Base-by-base conservation (phyloP, 2,797 vertebrate species). In the Periophthalmus magnuspinnatus region DNA sequence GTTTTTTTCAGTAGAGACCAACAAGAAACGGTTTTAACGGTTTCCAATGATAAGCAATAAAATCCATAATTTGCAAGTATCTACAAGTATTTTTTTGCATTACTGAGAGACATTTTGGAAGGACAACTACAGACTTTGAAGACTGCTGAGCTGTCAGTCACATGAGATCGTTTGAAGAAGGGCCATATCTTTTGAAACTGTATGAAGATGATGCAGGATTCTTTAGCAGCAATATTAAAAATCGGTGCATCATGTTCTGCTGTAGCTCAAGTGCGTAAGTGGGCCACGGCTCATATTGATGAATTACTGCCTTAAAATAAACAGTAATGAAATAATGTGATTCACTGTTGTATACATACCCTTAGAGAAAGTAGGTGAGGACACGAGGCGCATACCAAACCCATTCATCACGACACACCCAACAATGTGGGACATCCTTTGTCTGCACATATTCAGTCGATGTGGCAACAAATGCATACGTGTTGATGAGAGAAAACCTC, bases 391-490 rank as follows among this genome's bases (percentile, higher is more conserved):
- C 10, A 70, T 60, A 71, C 52, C 69, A 73, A 67, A 76, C 72
- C 6, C 36, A 74, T 74, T 76, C 66, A 77, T 73, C 68, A 71
- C 11, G 64, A 68, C 71, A 81, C 75, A 65, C 72, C 77, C 67
- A 75, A 72, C 69, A 56, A 45, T 17, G 61, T 63, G 61, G 21
- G 38, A 63, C 58, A 80, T 48, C 55, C 70, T 62, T 0, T 0
- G 7, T 21, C 48, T 65, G 67, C 55, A 19, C 52, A 72, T 75
- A 68, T 41, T 62, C 58, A 62, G 5, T 1, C 2, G 10, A 34
- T 67, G 66, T 68, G 71, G 69, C 70, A 68, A 77, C 54, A 38
- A 36, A 63, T 33, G 48, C 36, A 57, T 16, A 57, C 36, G 66
- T 16, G 4, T 32, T 69, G 65, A 72, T 72, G 3, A 5, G 14